Percentiles rank a stretch among this genome's conserved stretches.
These are phyloP conservation scores for Pemphigus obesinymphae DNA, from an alignment of 1,140 invertebrate species.

Conservation along the genomic window DNA sequence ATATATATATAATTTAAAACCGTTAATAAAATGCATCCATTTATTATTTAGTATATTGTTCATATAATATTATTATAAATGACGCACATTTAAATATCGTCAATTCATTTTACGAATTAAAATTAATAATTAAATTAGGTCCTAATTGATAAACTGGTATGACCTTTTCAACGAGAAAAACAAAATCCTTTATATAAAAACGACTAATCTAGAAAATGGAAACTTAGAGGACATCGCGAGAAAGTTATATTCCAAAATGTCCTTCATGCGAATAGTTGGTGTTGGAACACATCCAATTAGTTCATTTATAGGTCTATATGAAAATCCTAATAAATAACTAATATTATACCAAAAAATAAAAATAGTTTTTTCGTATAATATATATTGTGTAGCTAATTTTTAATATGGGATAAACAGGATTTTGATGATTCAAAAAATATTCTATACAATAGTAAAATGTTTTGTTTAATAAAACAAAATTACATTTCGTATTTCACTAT, in stretches of 20 bases:
- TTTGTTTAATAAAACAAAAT: neutral
- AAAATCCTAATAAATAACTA: neutral
- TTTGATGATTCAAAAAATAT: neutral
- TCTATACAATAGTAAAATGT: too few species aligned
- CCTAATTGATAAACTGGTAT: too few species aligned
- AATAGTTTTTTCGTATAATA: too few species aligned
- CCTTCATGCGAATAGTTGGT: neutral
- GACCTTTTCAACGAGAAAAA: too few species aligned
- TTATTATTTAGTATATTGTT: too few species aligned
- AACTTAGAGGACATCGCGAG: neutral
- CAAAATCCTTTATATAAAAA: neutral
- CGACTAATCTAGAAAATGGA: neutral
- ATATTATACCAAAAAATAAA: neutral
- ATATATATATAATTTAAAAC: too few species aligned
- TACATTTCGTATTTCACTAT: neutral
- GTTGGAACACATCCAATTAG: slow-evolving; percentile 16
- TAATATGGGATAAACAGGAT: neutral
- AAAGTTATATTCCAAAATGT: neutral
- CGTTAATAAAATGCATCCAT: too few species aligned
- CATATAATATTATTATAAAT: too few species aligned
- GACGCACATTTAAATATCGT: too few species aligned
- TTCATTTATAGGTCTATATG: slow-evolving; percentile 23
- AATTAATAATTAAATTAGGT: too few species aligned
- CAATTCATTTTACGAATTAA: too few species aligned
- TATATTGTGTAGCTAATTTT: neutral